Evolutionary conservation across 2,888 invertebrate genomes (phyloP).

Genomic region (Philereme transversata): DNA sequence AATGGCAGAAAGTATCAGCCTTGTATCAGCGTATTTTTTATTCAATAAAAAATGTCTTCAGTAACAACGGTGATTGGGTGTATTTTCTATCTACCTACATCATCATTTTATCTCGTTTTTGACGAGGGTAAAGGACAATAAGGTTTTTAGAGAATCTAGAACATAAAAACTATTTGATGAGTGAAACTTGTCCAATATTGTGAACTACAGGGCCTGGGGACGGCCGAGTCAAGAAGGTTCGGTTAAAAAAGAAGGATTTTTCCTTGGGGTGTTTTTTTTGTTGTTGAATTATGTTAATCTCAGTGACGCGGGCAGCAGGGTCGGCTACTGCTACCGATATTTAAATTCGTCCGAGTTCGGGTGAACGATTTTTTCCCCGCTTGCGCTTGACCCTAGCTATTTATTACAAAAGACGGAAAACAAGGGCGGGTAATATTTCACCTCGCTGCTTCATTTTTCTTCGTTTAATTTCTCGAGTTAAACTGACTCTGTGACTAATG

Average conservation of each 20-base stretch:
- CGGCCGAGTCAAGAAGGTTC: conserved; percentile 59
- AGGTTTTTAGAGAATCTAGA: conserved; percentile 31
- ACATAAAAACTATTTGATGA: conserved; percentile 45
- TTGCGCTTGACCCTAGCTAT: conserved; percentile 52
- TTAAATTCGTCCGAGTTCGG: conserved; percentile 68
- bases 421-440: conserved; percentile 50
- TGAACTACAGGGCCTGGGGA: conserved; percentile 51
- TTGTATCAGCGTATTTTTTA: conserved; percentile 26
- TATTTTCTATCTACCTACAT: conserved; percentile 20
- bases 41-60: conserved; percentile 21
- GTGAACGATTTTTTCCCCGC: conserved; percentile 56
- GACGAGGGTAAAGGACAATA: conserved; percentile 27
- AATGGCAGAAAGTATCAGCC: conserved; percentile 28
- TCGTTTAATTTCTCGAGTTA: conserved; percentile 41
- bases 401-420: conserved; percentile 50
- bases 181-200: conserved; percentile 68
- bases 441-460: conserved; percentile 44
- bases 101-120: conserved; percentile 28
- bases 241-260: conserved; percentile 61
- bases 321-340: conserved; percentile 73
- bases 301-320: conserved; percentile 65
- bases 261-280: conserved; percentile 68
- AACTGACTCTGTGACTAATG: conserved; percentile 35
- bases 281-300: conserved; percentile 80
- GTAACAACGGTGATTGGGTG: conserved; percentile 19